These are phyloP conservation scores for Saccostrea glomerata DNA, from an alignment of 1,140 invertebrate genomes.

Conservation along the genomic window DNA sequence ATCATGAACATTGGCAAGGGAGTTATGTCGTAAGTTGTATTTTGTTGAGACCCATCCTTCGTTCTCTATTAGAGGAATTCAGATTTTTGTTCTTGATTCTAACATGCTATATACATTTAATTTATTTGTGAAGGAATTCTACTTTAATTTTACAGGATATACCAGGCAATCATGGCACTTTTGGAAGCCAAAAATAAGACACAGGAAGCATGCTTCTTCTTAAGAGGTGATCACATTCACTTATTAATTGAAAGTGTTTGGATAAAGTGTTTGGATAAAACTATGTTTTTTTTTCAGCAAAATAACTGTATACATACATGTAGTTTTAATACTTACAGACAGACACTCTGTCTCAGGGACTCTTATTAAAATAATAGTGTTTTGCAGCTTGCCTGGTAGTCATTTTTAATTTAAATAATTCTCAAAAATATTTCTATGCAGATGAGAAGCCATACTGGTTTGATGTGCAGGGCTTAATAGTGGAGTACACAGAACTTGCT, in stretches of 20 bases:
- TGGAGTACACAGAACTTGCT: conserved; percentile 42
- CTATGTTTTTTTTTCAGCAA: too few species aligned
- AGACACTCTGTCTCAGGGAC: too few species aligned
- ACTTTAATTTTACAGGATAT: conserved; percentile 52
- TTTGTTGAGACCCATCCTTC: not conserved
- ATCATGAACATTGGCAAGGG: conserved; percentile 56
- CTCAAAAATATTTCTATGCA: not conserved
- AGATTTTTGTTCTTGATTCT: not conserved
- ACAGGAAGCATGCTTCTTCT: conserved; percentile 65
- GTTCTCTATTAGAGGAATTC: too few species aligned
- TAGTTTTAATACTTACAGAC: too few species aligned
- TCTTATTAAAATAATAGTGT: too few species aligned
- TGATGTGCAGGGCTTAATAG: conserved; percentile 53
- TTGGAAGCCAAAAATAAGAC: conserved; percentile 64
- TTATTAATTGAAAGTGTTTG: not conserved
- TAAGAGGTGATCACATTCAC: conserved; percentile 57
- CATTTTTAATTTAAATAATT: too few species aligned
- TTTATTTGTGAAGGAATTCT: not conserved
- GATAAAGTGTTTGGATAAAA: too few species aligned
- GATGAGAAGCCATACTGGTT: conserved; percentile 65
- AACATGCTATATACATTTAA: not conserved
- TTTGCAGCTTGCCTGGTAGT: too few species aligned
- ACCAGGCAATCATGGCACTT: conserved; percentile 56
- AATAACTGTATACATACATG: too few species aligned
- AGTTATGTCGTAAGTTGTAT: conserved; percentile 55